These are phyloP conservation scores for Eremophila alpestris DNA, from an alignment of 2,797 vertebrate species.

Conservation along the genomic window DNA sequence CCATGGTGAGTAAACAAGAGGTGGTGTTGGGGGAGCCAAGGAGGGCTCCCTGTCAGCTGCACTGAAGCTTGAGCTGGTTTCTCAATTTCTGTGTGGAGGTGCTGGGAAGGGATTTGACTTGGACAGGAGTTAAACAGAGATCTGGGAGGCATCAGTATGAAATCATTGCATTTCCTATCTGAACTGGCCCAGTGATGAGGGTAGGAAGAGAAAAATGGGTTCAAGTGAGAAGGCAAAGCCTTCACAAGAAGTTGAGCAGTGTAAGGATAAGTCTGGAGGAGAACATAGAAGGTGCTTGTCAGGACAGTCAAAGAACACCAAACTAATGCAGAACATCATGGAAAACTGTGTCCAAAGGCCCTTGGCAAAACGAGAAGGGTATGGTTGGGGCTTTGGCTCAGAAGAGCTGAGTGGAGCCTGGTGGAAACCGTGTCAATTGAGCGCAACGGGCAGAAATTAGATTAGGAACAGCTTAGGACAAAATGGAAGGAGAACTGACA, in stretches of 20 bases:
- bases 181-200: neutral
- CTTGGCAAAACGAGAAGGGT: neutral
- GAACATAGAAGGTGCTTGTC: neutral
- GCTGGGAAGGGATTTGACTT: neutral
- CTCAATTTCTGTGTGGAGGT: neutral
- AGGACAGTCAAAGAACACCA: neutral
- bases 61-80: neutral
- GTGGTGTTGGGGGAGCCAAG: neutral
- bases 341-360: constrained; percentile 2
- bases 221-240: neutral
- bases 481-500: constrained; percentile 63
- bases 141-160: neutral
- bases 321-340: neutral
- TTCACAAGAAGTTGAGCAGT: neutral
- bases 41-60: neutral
- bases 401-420: neutral
- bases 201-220: neutral
- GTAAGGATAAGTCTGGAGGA: neutral
- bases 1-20: neutral
- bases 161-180: neutral
- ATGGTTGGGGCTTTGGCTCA: neutral
- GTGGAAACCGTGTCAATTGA: constrained; percentile 22
- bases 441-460: constrained; percentile 33
- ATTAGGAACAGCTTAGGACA: constrained; percentile 53
- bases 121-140: neutral